Conservation (phyloP, 2,113 vertebrate species). For the Mirounga angustirostris region DNA sequence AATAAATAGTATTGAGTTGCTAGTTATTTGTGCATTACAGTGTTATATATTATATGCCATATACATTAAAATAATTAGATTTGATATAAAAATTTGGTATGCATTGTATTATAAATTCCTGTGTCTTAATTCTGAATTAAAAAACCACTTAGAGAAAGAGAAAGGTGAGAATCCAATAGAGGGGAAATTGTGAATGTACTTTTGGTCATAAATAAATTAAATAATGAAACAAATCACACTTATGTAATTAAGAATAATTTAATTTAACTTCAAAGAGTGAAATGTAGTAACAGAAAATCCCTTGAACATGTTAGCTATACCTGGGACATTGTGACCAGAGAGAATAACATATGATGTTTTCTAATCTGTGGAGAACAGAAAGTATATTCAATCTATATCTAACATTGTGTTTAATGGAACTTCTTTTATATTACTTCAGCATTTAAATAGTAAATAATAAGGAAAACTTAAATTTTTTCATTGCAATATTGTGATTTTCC, state of each 20-base stretch:
- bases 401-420: not conserved
- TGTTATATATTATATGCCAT: not conserved
- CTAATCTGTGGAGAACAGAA: not conserved
- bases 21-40: not conserved
- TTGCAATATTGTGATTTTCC: not conserved
- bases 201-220: slow-evolving; percentile 9
- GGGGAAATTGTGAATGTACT: not conserved
- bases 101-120: not conserved
- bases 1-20: not conserved
- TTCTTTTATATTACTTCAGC: slow-evolving; percentile 27
- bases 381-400: not conserved
- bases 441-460: not conserved
- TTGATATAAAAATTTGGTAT: slow-evolving; percentile 3
- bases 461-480: slow-evolving; percentile 13
- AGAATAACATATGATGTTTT: not conserved
- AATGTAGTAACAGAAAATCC: not conserved
- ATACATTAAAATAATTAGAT: not conserved
- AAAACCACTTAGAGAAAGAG: not conserved
- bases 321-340: too few relatives aligned
- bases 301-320: not conserved
- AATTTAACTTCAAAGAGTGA: not conserved
- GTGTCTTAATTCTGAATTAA: slow-evolving; percentile 40
- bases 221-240: not conserved
- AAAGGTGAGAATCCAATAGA: not conserved
- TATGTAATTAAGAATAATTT: not conserved